These are phyloP conservation scores for Gortyna flavago DNA, from an alignment of 2,888 invertebrate genomes.

Conservation along the genomic window DNA sequence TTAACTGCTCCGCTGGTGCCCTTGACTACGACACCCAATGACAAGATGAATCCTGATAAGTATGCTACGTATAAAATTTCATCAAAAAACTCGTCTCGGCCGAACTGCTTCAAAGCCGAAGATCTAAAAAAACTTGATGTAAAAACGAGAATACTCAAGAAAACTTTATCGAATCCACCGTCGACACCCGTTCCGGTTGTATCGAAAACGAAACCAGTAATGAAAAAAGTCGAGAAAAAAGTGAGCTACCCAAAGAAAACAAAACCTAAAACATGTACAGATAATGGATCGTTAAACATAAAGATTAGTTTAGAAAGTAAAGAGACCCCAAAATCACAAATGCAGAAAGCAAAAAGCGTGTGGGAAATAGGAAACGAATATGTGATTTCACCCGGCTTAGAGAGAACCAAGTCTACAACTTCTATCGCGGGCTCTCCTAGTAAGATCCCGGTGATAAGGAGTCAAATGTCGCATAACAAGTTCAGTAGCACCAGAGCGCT, in stretches of 20 bases:
- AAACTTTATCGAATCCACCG: constrained; percentile 89
- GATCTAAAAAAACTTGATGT: constrained; percentile 89
- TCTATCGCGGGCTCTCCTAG: constrained; percentile 90
- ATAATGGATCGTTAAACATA: constrained; percentile 84
- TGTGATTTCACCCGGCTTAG: constrained; percentile 81
- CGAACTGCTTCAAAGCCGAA: constrained; percentile 84
- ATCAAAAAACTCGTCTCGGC: constrained; percentile 82
- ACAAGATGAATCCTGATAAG: constrained; percentile 86
- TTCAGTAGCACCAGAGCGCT: constrained; percentile 88
- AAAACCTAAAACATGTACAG: constrained; percentile 82
- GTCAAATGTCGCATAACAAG: constrained; percentile 87
- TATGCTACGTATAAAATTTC: constrained; percentile 89
- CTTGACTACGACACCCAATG: constrained; percentile 77
- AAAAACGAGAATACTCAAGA: constrained; percentile 89
- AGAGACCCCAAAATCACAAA: constrained; percentile 82
- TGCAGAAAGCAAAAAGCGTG: constrained; percentile 89
- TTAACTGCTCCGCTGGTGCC: constrained; percentile 84
- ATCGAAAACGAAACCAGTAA: constrained; percentile 83
- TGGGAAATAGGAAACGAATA: constrained; percentile 89
- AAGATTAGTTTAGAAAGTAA: constrained; percentile 80
- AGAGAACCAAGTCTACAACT: constrained; percentile 88
- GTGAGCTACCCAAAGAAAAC: constrained; percentile 83
- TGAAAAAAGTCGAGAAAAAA: constrained; percentile 86
- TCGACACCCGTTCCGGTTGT: constrained; percentile 88
- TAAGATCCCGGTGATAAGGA: constrained; percentile 91